Percentiles rank a stretch among this genome's conserved stretches.
These are phyloP conservation scores for Hypomesus transpacificus DNA, from an alignment of 2,113 vertebrate species.

Conservation along the genomic window DNA sequence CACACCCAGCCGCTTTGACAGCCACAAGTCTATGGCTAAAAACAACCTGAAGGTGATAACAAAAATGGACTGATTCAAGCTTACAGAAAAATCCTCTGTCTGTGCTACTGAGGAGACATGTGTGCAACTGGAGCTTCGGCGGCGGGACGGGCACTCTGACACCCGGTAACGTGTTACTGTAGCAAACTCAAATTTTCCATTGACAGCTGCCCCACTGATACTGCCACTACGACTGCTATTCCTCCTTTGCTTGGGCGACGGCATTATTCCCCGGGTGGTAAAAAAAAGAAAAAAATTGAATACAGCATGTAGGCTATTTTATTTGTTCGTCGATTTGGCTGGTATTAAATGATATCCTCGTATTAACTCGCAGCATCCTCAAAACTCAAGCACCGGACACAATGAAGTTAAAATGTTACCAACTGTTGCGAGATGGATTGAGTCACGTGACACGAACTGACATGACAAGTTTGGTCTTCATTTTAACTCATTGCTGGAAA, in stretches of 20 bases:
- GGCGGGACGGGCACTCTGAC: conserved; percentile 72
- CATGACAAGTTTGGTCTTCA: too few species aligned
- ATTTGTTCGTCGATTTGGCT: too few species aligned
- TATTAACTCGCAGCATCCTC: conserved; percentile 20
- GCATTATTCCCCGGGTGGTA: conserved; percentile 46
- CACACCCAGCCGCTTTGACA: conserved; percentile 85
- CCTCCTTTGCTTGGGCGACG: conserved; percentile 51
- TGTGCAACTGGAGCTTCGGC: conserved; percentile 68
- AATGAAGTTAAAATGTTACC: conserved; percentile 20
- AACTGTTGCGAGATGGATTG: conserved; percentile 12
- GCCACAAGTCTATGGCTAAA: conserved; percentile 86
- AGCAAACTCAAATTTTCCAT: conserved; percentile 68
- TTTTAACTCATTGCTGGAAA: too few species aligned
- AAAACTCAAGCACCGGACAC: neutral
- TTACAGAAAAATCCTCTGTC: conserved; percentile 77
- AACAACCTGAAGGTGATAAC: conserved; percentile 83
- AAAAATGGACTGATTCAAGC: conserved; percentile 83
- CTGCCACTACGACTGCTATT: conserved; percentile 55
- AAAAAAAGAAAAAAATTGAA: too few species aligned
- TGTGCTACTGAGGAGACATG: conserved; percentile 47
- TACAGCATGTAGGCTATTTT: too few species aligned
- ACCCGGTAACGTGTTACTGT: conserved; percentile 51
- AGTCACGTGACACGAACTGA: too few species aligned
- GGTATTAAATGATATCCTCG: neutral
- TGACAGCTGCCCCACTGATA: conserved; percentile 14